Evolutionary conservation across 2,888 invertebrate species (phyloP), one percentile per base, ranked within the genome.

Genomic region (Mongoloraphidia duomilia): DNA sequence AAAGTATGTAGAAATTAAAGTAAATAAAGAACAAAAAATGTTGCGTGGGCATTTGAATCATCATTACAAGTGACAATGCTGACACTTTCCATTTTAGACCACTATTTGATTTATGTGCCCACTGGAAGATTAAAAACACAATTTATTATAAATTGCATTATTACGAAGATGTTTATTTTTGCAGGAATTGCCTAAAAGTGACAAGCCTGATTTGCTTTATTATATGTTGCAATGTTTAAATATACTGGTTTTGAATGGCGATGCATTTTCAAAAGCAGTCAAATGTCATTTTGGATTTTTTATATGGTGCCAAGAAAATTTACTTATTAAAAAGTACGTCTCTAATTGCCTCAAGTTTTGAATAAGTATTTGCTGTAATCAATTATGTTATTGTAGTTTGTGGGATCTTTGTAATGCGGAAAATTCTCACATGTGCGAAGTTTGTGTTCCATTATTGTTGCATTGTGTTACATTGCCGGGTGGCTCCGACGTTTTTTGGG

Each of bases 401-500:
- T 97, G 96, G 96, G 84, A 84, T 61, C 76, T 93, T 47, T 82
- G 94, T 65, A 89, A 89, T 64, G 87, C 93, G 1, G 88, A 89
- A 54, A 85, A 91, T 66, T 94, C 94, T 0, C 93, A 96, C 69
- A 89, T 97, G 57, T 88, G 94, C 57, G 88, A 92, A 63, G 84
- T 91, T 54, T 82, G 85, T 34, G 94, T 94, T 34, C 94, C 96
- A 0, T 76, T 98, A 48, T 72, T 99, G 54, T 74, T 98, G 50
- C 96, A 98, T 69, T 94, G 94, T 63, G 84, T 97, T 52, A 93
- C 95, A 0, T 73, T 98, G 53, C 88, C 94, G 0, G 82, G 87
- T 50, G 98, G 98, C 2, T 86, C 90, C 0, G 95, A 96, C 65
- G 88, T 94, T 42, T 91, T 98, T 66, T 97, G 97, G 86, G 80